phyloP scores from a whole-genome alignment of 2,113 vertebrate genomes.

The Elephantulus edwardii region DNA sequence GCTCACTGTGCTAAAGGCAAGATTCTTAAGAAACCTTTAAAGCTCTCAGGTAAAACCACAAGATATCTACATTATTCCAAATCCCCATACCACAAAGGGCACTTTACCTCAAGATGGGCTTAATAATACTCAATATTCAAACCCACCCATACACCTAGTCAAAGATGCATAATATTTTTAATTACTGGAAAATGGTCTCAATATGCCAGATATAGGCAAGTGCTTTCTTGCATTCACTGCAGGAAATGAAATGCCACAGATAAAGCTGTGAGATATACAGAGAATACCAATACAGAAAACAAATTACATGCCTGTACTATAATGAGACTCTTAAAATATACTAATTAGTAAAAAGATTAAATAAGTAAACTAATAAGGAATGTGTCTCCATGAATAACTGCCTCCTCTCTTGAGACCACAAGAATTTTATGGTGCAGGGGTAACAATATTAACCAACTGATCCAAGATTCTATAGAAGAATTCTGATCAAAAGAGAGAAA shows the following conservation, averaged over 20 bases:
- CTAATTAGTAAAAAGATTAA: constrained; percentile 32
- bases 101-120: not conserved
- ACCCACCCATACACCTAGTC: not conserved
- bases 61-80: not conserved
- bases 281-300: constrained; percentile 29
- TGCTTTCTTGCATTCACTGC: not conserved
- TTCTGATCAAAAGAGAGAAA: not conserved
- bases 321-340: constrained; percentile 17
- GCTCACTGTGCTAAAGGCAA: not conserved
- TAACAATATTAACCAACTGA: not conserved
- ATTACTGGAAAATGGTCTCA: not conserved
- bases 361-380: not conserved
- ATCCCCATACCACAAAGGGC: not conserved
- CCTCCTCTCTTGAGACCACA: not conserved
- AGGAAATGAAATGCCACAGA: constrained; percentile 9
- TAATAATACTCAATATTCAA: constrained; percentile 28
- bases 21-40: constrained; percentile 8
- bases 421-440: not conserved
- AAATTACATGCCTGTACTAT: not conserved
- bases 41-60: constrained; percentile 28
- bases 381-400: not conserved
- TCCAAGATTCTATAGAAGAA: not conserved
- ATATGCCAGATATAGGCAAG: not conserved
- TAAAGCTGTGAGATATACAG: not conserved
- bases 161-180: not conserved